Evolutionary conservation across 1,140 invertebrate species (phyloP), one percentile per base, ranked within the genome.

Genomic region (Rhynchophorus ferrugineus): DNA sequence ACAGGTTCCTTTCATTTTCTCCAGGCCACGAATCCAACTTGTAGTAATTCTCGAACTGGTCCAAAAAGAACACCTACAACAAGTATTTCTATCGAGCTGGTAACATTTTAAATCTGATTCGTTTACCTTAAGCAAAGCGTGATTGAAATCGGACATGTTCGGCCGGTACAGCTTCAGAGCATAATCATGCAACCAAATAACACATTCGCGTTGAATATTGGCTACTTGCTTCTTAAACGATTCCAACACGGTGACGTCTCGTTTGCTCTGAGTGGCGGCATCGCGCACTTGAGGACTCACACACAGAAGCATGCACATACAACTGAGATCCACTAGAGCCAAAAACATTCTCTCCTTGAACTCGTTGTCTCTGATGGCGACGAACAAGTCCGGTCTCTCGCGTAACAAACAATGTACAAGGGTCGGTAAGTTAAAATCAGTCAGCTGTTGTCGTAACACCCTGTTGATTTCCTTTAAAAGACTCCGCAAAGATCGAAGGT

Each of bases 21-120:
- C 89, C 65, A 1, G 93, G 94, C 92, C 93, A 98, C 67, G 89
- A 92, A 70, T 98, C 95, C 53, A 87, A 78, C 64, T 89, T 91
- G 63, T 85, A 91, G 71, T 95, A 95, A 35, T 86, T 81, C 50
- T 96, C 92, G 1, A 82, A 71, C 50, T 80, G 77, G 67, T 95
- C 92, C 61, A 95, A 74, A 42, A 95, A 80, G 61, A 95, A 75
- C 44, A 94, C 77, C 53, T 55, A 36, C 38, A 55, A 49, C 34
- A 3, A 34, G 44, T 29, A 29, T 29, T 29, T 29, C 24, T 29
- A 29, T n/a, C n/a, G n/a, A n/a, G n/a, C n/a, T n/a, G n/a, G n/a
- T n/a, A n/a, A n/a, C n/a, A n/a, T n/a, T n/a, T n/a, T n/a, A n/a
- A n/a, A n/a, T n/a, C n/a, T n/a, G n/a, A n/a, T n/a, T n/a, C n/a